Percentiles rank a stretch among this genome's conserved stretches.
These are phyloP conservation scores for Zeus faber DNA, from an alignment of 2,113 vertebrate species.

Conservation along the genomic window DNA sequence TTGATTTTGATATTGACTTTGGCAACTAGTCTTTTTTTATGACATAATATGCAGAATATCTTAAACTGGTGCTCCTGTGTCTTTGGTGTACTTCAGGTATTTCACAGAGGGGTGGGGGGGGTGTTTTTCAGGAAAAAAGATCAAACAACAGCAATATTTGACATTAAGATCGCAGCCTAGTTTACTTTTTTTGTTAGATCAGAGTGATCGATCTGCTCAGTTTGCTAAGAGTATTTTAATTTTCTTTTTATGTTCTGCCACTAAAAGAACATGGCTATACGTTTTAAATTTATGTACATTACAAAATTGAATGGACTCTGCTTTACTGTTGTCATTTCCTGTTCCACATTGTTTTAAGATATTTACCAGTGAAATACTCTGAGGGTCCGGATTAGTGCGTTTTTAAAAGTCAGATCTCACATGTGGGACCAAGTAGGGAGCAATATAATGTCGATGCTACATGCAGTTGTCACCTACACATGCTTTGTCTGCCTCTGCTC, in stretches of 20 bases:
- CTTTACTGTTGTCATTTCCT: conserved; percentile 34
- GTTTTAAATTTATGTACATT: conserved; percentile 58
- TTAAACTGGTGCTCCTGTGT: conserved; percentile 44
- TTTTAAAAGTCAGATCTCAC: conserved; percentile 14
- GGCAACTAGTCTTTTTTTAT: conserved; percentile 27
- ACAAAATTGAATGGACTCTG: conserved; percentile 55
- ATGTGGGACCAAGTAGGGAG: conserved; percentile 13
- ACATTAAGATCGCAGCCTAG: conserved; percentile 21
- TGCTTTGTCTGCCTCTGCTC: no score
- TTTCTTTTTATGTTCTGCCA: conserved; percentile 40
- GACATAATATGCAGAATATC: conserved; percentile 30
- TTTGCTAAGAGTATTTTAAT: conserved; percentile 25
- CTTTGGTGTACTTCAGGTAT: conserved; percentile 51
- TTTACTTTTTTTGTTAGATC: conserved; percentile 17
- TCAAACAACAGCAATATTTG: conserved; percentile 55
- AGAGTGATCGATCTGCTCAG: conserved; percentile 22
- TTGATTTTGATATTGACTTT: conserved; percentile 12
- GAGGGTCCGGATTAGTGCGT: no score
- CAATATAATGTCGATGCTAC: conserved; percentile 51
- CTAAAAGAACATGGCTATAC: conserved; percentile 25
- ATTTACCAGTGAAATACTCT: conserved; percentile 54
- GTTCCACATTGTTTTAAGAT: conserved; percentile 23
- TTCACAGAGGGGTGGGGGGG: no score
- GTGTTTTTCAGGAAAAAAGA: conserved; percentile 21
- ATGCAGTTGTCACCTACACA: conserved; percentile 38